Base-by-base conservation (phyloP, 2,888 invertebrate species). In the Lasioglossum vierecki region DNA sequence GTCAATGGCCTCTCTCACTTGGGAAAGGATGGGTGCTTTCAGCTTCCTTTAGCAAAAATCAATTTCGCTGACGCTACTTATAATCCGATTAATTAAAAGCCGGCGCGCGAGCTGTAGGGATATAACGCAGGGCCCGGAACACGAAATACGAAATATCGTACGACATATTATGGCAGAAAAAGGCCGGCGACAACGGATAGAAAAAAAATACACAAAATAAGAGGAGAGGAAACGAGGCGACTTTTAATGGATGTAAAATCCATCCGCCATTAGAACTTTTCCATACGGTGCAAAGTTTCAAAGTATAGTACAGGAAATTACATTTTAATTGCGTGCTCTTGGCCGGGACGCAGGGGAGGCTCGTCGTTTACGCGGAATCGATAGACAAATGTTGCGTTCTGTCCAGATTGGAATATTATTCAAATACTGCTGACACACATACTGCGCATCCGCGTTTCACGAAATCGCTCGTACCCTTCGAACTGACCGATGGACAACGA, bases 71-170 rank as follows among this genome's bases (percentile, higher is more conserved):
- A 87, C 88, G 85, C 83, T 79, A 80, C 88, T 84, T 82, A 78
- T 87, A 89, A 89, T 89, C 85, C 83, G 86, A 89, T 89, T 89
- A 89, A 88, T 89, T 88, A 88, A 85, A 88, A 83, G 74, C 79
- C 53, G 39, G 78, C 39, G 74, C 15, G 26, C 63, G 57, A 39
- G 63, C 44, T n/a, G 41, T n/a, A 35, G 75, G 49, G 22, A 46
- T 60, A 63, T 75, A 63, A 75, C 68, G 76, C n/a, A 13, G 26
- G 22, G 22, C 39, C 73, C 53, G 63, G 35, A 76, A 72, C 63
- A 35, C 13, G 60, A 74, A 82, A 71, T 80, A 70, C 79, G 70
- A 80, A 82, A 77, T 76, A 82, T 80, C 63, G 46, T 63, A 44
- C 70, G 72, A 68, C 57, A 44, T 72, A 77, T 83, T 77, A 83